Conservation (phyloP, 2,797 vertebrate species). For the Takifugu ocellatus region DNA sequence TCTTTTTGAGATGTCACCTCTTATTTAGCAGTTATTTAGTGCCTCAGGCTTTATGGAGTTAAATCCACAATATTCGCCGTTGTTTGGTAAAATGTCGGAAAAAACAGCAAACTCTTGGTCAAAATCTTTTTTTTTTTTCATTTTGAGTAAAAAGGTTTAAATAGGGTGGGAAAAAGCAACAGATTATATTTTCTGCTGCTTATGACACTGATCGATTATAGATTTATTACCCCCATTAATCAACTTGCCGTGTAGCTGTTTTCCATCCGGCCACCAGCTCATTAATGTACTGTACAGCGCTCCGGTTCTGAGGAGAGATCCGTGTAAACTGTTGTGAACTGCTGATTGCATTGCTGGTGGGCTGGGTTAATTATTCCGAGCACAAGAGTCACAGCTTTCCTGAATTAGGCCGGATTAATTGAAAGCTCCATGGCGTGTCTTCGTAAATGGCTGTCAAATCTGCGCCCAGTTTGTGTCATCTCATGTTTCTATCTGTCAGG, state of each 20-base stretch:
- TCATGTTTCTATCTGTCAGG: slow-evolving; percentile 50
- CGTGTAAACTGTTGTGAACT: slow-evolving; percentile 48
- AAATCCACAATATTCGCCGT: no score
- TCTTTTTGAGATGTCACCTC: not conserved
- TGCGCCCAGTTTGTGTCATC: slow-evolving; percentile 37
- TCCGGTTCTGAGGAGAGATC: slow-evolving; percentile 42
- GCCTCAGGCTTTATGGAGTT: no score
- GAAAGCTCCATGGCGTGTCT: slow-evolving; percentile 60
- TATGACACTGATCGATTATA: slow-evolving; percentile 26
- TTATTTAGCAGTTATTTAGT: no score
- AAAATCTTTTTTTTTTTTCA: no score
- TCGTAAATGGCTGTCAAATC: slow-evolving; percentile 60
- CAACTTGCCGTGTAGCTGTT: slow-evolving; percentile 28
- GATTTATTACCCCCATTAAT: slow-evolving; percentile 41
- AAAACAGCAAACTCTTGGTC: no score
- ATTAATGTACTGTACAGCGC: slow-evolving; percentile 33
- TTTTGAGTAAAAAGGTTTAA: no score
- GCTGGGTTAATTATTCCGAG: slow-evolving; percentile 62
- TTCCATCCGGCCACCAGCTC: slow-evolving; percentile 25
- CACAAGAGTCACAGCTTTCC: slow-evolving; percentile 48
- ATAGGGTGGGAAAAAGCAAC: slow-evolving; percentile 8
- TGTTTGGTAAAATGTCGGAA: no score
- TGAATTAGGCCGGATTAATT: slow-evolving; percentile 69
- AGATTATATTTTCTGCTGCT: slow-evolving; percentile 18
- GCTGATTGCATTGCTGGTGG: slow-evolving; percentile 62